Base-by-base conservation (phyloP, 2,888 invertebrate species). In the Rhaphigaster nebulosa region DNA sequence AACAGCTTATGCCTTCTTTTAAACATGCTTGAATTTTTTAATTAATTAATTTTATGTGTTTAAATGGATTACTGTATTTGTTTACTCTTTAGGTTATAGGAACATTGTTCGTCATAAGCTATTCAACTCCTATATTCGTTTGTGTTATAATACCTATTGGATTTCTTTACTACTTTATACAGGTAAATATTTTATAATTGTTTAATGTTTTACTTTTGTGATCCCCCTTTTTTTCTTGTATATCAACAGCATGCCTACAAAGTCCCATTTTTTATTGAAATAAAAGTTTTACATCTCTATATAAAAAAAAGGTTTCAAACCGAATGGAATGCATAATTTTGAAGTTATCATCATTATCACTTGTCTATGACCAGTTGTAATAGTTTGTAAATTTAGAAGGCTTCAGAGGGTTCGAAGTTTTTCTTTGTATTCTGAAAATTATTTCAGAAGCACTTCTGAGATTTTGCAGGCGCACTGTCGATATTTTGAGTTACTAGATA, bases 51-150 rank as follows among this genome's bases (percentile, higher is more conserved):
- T 23, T 13, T 38, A 20, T 76, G 4, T 8, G 20, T 38, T 38
- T 38, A 70, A 76, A 76, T 76, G 34, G 38, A 76, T 34, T 76
- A 45, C n/a, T 54, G 50, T 88, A 38, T 88, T 29, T 88, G 38
- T 89, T 70, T 90, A 45, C 60, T 91, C 88, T 95, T 93, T 94
- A 97, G 96, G 97, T 98, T 88, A 94, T 98, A 93, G 97, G 97
- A 90, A 98, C 97, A 45, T 94, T 98, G 92, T 96, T 97, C 94
- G 97, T 98, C 92, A 98, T 98, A 94, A 96, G 97, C 94, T 95
- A 95, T 93, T 97, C 98, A 92, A 98, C 98, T 88, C 97, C 97
- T 13, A 95, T 96, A 93, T 98, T 98, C 94, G 93, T 97, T 93
- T 95, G 95, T 87, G 96, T 98, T 91, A 96, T 98, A 91, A 91